A percentile compares a stretch with the other conserved stretches of the same genome.
Evolutionary conservation across 1,140 invertebrate species (phyloP).

Genomic region (Caenorhabditis elegans): DNA sequence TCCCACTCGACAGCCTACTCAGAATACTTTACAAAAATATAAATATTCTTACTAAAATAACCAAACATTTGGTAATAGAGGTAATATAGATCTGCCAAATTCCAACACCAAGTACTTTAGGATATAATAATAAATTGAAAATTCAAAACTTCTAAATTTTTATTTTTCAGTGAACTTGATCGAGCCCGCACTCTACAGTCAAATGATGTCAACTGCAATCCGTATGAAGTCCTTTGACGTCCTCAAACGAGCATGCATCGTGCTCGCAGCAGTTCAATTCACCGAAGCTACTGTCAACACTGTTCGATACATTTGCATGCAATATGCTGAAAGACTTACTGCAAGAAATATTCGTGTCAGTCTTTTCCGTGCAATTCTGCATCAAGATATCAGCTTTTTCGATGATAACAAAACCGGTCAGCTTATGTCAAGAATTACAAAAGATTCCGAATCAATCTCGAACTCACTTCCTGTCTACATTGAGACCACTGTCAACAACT

Average conservation of each 20-base stretch:
- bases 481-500: not conserved
- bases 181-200: not conserved
- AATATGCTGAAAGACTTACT: not conserved
- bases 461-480: constrained; percentile 19
- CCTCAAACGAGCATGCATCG: not conserved
- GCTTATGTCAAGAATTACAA: not conserved
- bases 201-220: constrained; percentile 5
- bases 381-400: constrained; percentile 4
- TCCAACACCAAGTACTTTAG: too few relatives aligned
- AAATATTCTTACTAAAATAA: too few relatives aligned
- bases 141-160: not conserved
- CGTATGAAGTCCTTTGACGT: constrained; percentile 7
- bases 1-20: too few relatives aligned
- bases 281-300: not conserved
- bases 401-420: constrained; percentile 12
- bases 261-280: not conserved
- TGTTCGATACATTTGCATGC: constrained; percentile 11
- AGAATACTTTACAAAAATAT: too few relatives aligned
- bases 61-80: too few relatives aligned
- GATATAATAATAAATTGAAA: not conserved
- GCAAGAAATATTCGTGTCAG: not conserved
- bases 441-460: constrained; percentile 1
- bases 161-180: not conserved
- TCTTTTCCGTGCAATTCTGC: not conserved
- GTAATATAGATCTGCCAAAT: too few relatives aligned